Base-by-base conservation (phyloP, 2,113 vertebrate species). In the Saccopteryx bilineata region DNA sequence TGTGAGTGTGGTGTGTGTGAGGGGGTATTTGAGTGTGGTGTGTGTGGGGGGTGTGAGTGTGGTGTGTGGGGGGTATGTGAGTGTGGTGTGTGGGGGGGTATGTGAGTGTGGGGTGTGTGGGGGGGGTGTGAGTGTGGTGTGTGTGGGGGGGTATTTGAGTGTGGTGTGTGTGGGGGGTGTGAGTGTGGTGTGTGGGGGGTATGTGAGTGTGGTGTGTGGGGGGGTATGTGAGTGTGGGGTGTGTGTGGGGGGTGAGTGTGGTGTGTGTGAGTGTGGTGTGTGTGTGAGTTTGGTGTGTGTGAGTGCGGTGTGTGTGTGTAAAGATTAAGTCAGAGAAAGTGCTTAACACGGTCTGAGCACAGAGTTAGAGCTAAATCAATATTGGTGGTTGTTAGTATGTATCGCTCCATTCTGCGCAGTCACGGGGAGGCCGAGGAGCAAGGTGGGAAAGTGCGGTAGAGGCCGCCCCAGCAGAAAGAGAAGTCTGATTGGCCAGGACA, bases 241-340 rank as follows among this genome's bases (percentile, higher is more conserved):
- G 39, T 39, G 39, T 39, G 39, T 39, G 39, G 39, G 39, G 39
- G 39, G 39, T 39, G 39, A 39, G 39, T 39, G 39, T 39, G 39
- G 68, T 39, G n/a, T 12, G 39, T 39, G 39, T 39, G 39, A 39
- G 68, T 52, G 33, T 12, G 19, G 39, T 28, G 10, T 56, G 31
- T 79, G 72, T 90, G 75, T 79, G 87, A 33, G 54, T 58, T 52
- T 78, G 90, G 60, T 28, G 46, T 18, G 72, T 90, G 75, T 79
- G 87, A 33, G 54, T 58, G 76, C 3, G 56, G 33, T 66, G 28
- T 68, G 24, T 90, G 56, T 23, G 82, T 65, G 48, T 52, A 39
- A 83, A 21, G 72, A 94, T 97, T 95, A 94, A 95, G 89, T 80
- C 86, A 92, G 93, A 95, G 84, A 96, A 91, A 95, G 89, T 93